phyloP scores from a whole-genome alignment of 2,888 invertebrate genomes.

The Macrosiphum euphorbiae region DNA sequence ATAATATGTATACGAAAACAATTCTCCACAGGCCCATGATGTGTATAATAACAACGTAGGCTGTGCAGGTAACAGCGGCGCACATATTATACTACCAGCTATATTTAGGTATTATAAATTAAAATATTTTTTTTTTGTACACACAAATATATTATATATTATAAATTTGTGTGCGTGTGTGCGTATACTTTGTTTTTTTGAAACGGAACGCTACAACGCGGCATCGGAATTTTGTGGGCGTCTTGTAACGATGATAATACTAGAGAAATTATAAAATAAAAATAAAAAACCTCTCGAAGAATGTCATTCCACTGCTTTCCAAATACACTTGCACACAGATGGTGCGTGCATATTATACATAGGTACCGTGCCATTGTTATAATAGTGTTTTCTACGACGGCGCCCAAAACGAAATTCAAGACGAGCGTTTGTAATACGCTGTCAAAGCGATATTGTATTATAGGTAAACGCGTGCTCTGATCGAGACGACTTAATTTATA shows the following conservation, averaged over 20 bases:
- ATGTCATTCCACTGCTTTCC: slow-evolving; percentile 41
- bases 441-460: background rate
- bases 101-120: slow-evolving; percentile 23
- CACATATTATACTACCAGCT: background rate
- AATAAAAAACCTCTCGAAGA: slow-evolving; percentile 37
- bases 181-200: slow-evolving; percentile 2
- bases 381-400: background rate
- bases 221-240: slow-evolving; percentile 48
- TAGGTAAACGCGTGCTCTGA: background rate
- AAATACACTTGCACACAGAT: slow-evolving; percentile 2
- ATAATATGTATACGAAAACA: background rate
- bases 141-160: background rate
- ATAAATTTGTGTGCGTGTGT: background rate
- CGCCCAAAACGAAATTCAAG: background rate
- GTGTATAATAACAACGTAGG: slow-evolving; percentile 17
- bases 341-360: background rate
- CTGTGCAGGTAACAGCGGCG: background rate
- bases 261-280: slow-evolving; percentile 29
- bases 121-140: slow-evolving; percentile 12
- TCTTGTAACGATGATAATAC: background rate
- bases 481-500: background rate
- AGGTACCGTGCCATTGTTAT: background rate
- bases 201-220: background rate
- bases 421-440: background rate
- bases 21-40: slow-evolving; percentile 2